Conservation (phyloP, 2,888 invertebrate genomes). For the Tetragnatha montana region DNA sequence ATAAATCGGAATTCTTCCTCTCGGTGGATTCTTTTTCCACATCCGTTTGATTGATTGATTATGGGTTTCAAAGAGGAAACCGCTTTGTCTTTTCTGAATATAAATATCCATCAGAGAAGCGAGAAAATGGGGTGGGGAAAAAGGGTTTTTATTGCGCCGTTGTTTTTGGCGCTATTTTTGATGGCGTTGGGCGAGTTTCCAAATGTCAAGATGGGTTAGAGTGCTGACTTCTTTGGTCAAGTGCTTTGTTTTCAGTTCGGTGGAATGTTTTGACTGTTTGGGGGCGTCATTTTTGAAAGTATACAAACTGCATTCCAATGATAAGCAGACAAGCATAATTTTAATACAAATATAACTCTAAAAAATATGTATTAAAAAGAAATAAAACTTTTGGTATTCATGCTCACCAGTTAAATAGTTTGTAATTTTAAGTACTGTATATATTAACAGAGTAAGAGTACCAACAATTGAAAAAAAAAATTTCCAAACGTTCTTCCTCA, state of each 20-base stretch:
- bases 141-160: slow-evolving; percentile 17
- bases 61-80: slow-evolving; percentile 17
- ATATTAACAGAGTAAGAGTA: too few species aligned
- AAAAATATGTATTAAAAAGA: too few species aligned
- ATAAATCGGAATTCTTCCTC: not conserved
- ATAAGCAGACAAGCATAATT: too few species aligned
- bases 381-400: too few species aligned
- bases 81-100: slow-evolving; percentile 43
- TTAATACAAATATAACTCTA: too few species aligned
- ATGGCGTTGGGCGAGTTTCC: not conserved
- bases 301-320: too few species aligned
- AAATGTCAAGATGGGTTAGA: not conserved
- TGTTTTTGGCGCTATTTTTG: slow-evolving; percentile 1
- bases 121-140: not conserved
- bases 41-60: slow-evolving; percentile 47
- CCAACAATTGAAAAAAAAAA: too few species aligned
- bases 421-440: too few species aligned
- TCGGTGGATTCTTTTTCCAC: not conserved
- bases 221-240: not conserved
- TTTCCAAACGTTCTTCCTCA: too few species aligned
- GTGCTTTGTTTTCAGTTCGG: not conserved
- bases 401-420: too few species aligned
- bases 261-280: too few species aligned
- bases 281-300: too few species aligned
- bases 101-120: slow-evolving; percentile 39